Conservation (phyloP, 1,140 invertebrate genomes). For the Zophobas morio region DNA sequence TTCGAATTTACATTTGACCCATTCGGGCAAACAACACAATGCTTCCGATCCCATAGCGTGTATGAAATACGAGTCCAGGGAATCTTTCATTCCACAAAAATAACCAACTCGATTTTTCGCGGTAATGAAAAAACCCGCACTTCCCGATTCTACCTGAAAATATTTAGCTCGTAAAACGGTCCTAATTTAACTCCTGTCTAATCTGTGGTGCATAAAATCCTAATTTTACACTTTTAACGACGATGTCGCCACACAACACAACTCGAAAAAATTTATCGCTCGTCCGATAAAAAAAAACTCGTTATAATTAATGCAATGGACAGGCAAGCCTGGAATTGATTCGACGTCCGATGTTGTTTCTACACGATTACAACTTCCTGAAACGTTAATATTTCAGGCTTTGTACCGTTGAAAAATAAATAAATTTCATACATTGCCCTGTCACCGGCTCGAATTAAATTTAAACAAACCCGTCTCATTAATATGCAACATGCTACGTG, state of each 20-base stretch:
- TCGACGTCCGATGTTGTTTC: not conserved
- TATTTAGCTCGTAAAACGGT: not conserved
- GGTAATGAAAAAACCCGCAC: not conserved
- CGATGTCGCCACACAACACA: not conserved
- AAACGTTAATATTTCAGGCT: constrained; percentile 5
- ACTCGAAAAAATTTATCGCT: constrained; percentile 8
- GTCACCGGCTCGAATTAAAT: constrained; percentile 2
- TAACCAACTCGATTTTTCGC: not conserved
- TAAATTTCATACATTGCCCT: not conserved
- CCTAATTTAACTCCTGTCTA: constrained; percentile 2
- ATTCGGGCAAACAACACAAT: not conserved
- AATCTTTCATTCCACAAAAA: not conserved
- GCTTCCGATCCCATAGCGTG: not conserved
- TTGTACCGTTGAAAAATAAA: constrained; percentile 1
- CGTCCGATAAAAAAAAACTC: not conserved
- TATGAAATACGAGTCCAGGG: not conserved
- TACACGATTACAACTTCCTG: not conserved
- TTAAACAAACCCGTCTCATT: constrained; percentile 3
- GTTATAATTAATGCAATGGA: no score
- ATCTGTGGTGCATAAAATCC: constrained; percentile 5
- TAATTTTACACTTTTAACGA: constrained; percentile 14
- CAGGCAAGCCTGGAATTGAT: not conserved
- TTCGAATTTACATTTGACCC: not conserved
- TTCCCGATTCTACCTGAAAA: not conserved
- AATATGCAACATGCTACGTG: not conserved